Conservation (phyloP, 2,888 invertebrate species). For the Temnothorax unifasciatus region DNA sequence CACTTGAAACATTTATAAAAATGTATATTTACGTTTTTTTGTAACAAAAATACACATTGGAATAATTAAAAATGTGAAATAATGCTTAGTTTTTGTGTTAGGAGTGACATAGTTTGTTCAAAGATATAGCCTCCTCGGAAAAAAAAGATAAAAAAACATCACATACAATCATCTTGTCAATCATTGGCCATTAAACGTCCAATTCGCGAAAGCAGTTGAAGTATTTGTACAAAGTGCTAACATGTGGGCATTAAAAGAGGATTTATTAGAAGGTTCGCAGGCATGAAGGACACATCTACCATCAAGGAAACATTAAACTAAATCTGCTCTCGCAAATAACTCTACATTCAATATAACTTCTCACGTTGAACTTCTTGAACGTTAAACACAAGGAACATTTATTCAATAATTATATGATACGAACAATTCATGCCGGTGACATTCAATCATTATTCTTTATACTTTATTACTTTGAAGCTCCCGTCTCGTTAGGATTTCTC, state of each 20-base stretch:
- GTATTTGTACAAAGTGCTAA: conserved; percentile 54
- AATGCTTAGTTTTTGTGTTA: conserved; percentile 22
- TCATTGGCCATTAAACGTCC: conserved; percentile 61
- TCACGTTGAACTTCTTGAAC: not conserved
- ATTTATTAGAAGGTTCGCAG: conserved; percentile 10
- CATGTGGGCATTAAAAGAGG: conserved; percentile 57
- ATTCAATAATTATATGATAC: conserved; percentile 12
- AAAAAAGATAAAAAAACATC: conserved; percentile 45
- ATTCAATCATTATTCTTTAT: conserved; percentile 20
- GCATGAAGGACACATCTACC: conserved; percentile 29
- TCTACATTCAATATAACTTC: conserved; percentile 12
- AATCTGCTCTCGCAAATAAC: conserved; percentile 9
- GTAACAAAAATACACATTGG: not conserved
- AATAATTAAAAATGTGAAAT: conserved; percentile 6
- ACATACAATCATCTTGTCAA: conserved; percentile 62
- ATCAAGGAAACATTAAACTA: conserved; percentile 32
- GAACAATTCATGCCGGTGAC: conserved; percentile 1
- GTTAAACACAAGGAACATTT: not conserved
- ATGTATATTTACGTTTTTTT: not conserved
- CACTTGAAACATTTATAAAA: not conserved
- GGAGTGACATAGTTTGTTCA: not conserved
- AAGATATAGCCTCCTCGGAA: not conserved
- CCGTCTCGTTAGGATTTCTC: conserved; percentile 19
- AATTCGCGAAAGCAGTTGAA: conserved; percentile 69
- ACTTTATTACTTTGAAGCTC: not conserved